Conservation (phyloP, 1,140 invertebrate species). For the Tetranychus cinnabarinus region DNA sequence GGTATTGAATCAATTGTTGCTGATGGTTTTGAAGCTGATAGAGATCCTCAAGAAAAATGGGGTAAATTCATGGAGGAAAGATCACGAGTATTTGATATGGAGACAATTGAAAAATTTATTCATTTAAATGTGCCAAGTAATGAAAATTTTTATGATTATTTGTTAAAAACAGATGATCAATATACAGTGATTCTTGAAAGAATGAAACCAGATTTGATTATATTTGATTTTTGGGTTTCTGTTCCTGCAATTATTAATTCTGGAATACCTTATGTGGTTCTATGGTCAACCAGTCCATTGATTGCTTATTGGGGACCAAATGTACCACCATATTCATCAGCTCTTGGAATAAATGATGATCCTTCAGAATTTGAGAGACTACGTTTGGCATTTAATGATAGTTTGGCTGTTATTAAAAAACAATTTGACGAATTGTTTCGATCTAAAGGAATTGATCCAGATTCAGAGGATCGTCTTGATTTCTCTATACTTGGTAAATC, state of each 20-base stretch:
- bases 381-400: neutral
- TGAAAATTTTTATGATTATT: neutral
- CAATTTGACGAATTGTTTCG: neutral
- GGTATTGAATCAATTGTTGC: neutral
- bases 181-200: neutral
- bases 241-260: slow-evolving; percentile 1
- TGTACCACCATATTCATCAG: neutral
- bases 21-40: neutral
- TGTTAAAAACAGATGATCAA: neutral
- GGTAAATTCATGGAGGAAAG: neutral
- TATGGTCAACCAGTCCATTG: slow-evolving; percentile 4
- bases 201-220: slow-evolving; percentile 5
- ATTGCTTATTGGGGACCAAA: neutral
- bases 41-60: neutral
- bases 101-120: neutral
- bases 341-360: neutral
- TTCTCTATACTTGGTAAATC: neutral
- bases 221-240: slow-evolving; percentile 1
- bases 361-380: neutral
- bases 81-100: neutral
- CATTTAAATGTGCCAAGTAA: neutral
- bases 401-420: neutral
- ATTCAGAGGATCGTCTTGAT: neutral
- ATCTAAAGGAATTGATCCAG: neutral
- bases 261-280: neutral